These are phyloP conservation scores for Mastomys natalensis DNA, from an alignment of 2,113 vertebrate species.

Conservation along the genomic window DNA sequence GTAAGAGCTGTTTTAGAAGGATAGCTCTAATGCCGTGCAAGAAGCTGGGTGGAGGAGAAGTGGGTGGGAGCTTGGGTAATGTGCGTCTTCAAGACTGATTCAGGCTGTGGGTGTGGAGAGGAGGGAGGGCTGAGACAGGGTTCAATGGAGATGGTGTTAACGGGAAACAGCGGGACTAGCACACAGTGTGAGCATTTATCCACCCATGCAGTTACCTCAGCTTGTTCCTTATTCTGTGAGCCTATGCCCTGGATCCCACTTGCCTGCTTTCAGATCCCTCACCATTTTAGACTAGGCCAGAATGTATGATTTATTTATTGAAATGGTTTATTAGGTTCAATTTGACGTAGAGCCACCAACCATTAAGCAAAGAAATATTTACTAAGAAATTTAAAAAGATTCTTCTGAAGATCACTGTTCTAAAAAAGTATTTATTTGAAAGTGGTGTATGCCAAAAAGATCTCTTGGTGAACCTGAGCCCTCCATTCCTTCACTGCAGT, in stretches of 20 bases:
- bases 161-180: background rate
- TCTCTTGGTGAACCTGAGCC: background rate
- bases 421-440: background rate
- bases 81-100: background rate
- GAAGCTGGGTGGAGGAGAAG: background rate
- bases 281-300: constrained; percentile 28
- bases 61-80: background rate
- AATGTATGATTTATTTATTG: background rate
- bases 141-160: background rate
- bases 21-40: background rate
- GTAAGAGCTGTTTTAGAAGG: constrained; percentile 25
- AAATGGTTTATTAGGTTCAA: background rate
- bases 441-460: background rate
- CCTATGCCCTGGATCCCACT: background rate
- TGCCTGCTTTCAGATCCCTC: constrained; percentile 11
- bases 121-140: background rate
- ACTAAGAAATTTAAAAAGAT: background rate
- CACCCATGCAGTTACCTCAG: background rate
- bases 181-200: background rate
- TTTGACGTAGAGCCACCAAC: background rate
- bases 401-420: background rate
- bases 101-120: background rate
- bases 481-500: background rate
- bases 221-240: background rate
- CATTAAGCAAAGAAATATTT: background rate